phyloP scores from a whole-genome alignment of 2,797 vertebrate genomes.

The Hoplostethus atlanticus region DNA sequence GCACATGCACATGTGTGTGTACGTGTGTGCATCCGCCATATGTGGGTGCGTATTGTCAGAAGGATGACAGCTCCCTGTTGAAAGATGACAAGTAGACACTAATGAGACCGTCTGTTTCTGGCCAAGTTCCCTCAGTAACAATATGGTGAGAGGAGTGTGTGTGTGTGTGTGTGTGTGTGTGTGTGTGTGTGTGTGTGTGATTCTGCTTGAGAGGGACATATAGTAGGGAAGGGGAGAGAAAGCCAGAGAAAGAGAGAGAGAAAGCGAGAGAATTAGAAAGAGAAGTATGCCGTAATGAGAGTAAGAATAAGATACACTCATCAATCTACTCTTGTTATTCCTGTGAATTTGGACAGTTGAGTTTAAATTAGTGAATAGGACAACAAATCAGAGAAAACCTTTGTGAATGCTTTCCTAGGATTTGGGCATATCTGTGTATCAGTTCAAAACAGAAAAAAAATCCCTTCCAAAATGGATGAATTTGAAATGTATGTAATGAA shows the following conservation, averaged over 20 bases:
- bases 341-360: constrained; percentile 11
- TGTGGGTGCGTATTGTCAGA: constrained; percentile 48
- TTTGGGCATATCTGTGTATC: too few relatives aligned
- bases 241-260: background rate
- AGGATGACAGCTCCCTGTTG: constrained; percentile 60
- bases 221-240: background rate
- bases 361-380: background rate
- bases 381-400: background rate
- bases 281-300: too few relatives aligned
- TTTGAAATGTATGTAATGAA: too few relatives aligned
- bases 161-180: constrained; percentile 12
- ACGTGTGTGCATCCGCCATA: constrained; percentile 20
- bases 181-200: constrained; percentile 16
- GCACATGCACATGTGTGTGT: constrained; percentile 15
- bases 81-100: constrained; percentile 77
- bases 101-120: constrained; percentile 75
- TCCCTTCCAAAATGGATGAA: too few relatives aligned
- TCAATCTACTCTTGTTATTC: constrained; percentile 15
- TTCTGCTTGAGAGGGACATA: constrained; percentile 20
- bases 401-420: too few relatives aligned
- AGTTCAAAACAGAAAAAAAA: too few relatives aligned
- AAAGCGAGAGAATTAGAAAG: background rate
- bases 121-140: constrained; percentile 53
- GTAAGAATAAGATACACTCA: background rate
- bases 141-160: constrained; percentile 25